A percentile compares a stretch with the other conserved stretches of the same genome.
These are phyloP conservation scores for Schmidtea mediterranea DNA, from an alignment of 1,140 invertebrate species.

Conservation along the genomic window DNA sequence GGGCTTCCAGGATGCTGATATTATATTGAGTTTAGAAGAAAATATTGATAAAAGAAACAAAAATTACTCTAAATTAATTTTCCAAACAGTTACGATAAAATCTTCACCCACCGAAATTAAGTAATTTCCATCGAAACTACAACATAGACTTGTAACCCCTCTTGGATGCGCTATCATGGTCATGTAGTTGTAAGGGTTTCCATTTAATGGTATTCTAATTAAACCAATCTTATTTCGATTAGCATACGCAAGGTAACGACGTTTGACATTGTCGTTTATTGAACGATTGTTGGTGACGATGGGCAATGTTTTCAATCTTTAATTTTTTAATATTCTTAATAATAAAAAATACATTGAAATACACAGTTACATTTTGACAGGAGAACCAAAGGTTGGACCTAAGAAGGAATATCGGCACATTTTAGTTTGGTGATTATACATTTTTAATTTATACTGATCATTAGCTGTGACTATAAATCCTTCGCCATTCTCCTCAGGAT, in stretches of 20 bases:
- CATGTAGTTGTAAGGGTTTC: slow-evolving; percentile 41
- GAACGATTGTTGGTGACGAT: too few relatives aligned
- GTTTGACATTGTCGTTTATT: slow-evolving; percentile 10
- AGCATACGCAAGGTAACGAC: slow-evolving; percentile 34
- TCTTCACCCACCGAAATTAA: slow-evolving; percentile 35
- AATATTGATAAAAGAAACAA: not conserved
- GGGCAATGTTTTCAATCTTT: slow-evolving; percentile 18
- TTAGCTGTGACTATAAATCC: slow-evolving; percentile 24
- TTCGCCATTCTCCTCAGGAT: slow-evolving; percentile 24
- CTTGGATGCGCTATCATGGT: slow-evolving; percentile 38
- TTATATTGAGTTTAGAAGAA: not conserved
- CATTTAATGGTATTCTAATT: slow-evolving; percentile 38
- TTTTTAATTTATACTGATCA: slow-evolving; percentile 38
- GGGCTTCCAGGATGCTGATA: slow-evolving; percentile 23
- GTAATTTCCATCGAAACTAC: slow-evolving; percentile 26
- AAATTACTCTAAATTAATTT: slow-evolving; percentile 31
- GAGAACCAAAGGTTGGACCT: slow-evolving; percentile 36
- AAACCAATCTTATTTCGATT: slow-evolving; percentile 39
- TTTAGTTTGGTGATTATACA: slow-evolving; percentile 35
- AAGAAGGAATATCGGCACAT: slow-evolving; percentile 36
- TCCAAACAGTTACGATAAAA: slow-evolving; percentile 34
- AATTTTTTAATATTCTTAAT: slow-evolving; percentile 8
- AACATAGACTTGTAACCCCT: slow-evolving; percentile 19
- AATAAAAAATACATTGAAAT: not conserved
- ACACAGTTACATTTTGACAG: slow-evolving; percentile 30